These are phyloP conservation scores for Myrmecobius fasciatus DNA, from an alignment of 2,113 vertebrate species.

Conservation along the genomic window DNA sequence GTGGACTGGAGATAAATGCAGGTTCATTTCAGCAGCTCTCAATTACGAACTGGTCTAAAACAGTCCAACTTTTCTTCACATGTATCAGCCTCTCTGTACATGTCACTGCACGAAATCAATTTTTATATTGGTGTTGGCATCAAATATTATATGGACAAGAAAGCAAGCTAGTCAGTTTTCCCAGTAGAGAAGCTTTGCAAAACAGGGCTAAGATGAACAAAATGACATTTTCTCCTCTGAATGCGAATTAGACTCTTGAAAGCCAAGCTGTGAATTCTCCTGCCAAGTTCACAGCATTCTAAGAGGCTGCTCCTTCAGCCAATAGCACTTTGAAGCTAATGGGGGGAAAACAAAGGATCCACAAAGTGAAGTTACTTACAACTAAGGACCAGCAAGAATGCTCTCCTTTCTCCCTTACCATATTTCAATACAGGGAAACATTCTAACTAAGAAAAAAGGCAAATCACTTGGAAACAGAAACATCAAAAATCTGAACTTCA, in stretches of 20 bases:
- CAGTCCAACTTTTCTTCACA: background rate
- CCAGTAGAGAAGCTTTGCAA: slow-evolving; percentile 50
- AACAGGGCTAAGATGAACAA: slow-evolving; percentile 27
- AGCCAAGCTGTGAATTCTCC: slow-evolving; percentile 1
- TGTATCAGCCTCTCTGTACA: background rate
- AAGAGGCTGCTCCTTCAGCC: slow-evolving; percentile 14
- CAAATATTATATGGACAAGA: background rate
- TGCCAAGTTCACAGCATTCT: slow-evolving; percentile 29
- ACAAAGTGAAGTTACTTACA: slow-evolving; percentile 31
- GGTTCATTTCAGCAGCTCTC: background rate
- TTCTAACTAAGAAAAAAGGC: background rate
- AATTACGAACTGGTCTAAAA: background rate
- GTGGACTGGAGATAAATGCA: background rate
- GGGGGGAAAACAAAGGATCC: background rate
- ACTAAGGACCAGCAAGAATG: background rate
- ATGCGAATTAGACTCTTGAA: slow-evolving; percentile 46
- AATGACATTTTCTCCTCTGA: slow-evolving; percentile 44
- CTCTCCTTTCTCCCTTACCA: background rate
- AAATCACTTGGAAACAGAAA: background rate
- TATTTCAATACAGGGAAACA: background rate
- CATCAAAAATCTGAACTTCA: background rate
- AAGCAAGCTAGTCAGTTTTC: background rate
- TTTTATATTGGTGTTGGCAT: background rate
- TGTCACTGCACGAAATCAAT: background rate
- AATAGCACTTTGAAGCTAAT: slow-evolving; percentile 33